phyloP scores from a whole-genome alignment of 2,888 invertebrate species.

The Nomada hirtipes region DNA sequence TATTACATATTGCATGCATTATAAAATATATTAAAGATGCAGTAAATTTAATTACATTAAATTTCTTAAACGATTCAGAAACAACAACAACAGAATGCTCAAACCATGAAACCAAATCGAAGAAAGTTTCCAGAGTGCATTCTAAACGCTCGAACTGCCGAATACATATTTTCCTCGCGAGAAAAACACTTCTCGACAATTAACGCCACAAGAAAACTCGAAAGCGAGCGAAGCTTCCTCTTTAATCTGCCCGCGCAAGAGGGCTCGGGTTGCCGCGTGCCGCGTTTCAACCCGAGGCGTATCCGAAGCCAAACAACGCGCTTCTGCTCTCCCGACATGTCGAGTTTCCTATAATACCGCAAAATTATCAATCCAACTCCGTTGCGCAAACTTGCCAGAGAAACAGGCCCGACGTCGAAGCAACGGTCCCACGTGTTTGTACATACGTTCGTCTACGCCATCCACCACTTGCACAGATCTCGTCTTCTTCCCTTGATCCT shows the following conservation, averaged over 20 bases:
- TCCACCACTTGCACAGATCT: background rate
- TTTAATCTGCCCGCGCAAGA: background rate
- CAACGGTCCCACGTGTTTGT: constrained; percentile 17
- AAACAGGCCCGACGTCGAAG: constrained; percentile 2
- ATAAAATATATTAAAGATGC: too few species aligned
- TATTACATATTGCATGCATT: too few species aligned
- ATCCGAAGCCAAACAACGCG: constrained; percentile 82
- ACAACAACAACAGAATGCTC: too few species aligned
- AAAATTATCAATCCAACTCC: constrained; percentile 32
- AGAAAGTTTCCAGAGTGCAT: background rate
- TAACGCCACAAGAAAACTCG: background rate
- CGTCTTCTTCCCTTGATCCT: background rate
- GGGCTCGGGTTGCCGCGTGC: background rate
- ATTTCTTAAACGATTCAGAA: too few species aligned
- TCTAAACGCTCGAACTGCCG: too few species aligned
- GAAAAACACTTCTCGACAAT: background rate
- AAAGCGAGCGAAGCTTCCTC: background rate
- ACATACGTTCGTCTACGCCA: background rate
- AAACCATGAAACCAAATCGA: background rate
- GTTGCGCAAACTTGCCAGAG: constrained; percentile 11
- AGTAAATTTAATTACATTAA: too few species aligned
- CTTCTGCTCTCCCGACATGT: constrained; percentile 65
- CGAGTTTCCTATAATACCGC: constrained; percentile 12
- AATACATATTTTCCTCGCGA: background rate
- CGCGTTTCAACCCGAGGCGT: constrained; percentile 74